Evolutionary conservation across 2,888 invertebrate species (phyloP), one percentile per base, ranked within the genome.

Genomic region (Melanostoma scalare): DNA sequence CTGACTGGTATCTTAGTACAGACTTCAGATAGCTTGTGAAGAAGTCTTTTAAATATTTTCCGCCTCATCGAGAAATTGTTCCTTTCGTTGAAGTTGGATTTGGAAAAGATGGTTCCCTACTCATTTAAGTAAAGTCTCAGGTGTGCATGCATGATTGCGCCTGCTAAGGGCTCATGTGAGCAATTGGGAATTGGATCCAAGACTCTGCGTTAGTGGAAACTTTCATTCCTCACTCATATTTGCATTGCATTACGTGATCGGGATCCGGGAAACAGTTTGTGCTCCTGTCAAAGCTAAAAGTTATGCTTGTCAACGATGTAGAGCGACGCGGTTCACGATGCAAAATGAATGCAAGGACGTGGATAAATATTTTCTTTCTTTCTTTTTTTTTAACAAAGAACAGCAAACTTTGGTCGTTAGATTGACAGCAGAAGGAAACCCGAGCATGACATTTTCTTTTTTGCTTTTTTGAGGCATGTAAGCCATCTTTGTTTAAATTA

Each of bases 261-360:
- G 84, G 84, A 69, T 79, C 65, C 58, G 30, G 60, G 65, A 75
- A 74, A 71, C 38, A 63, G 63, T 73, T 78, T 73, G 56, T 69
- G 58, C 75, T 75, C 58, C 84, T 84, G 84, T 84, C 79, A 84
- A 79, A 84, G 79, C 67, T 75, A 75, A 75, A 79, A 84, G 77
- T 82, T 82, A 69, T 73, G 67, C 74, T 84, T 84, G 79, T 79
- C 84, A 84, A 79, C 84, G 63, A 42, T 10, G 63, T 40, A 60
- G 53, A 10, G 38, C 33, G 50, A n/a, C 10, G 6, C 31, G 44
- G 9, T 69, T 20, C 20, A 53, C n/a, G 55, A 55, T 63, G 53
- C 30, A 74, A 79, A 79, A 60, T 84, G 63, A 38, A 74, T 79
- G 71, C 60, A 84, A 65, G 42, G 50, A 56, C 65, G 74, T 56